Percentiles rank a stretch among this genome's conserved stretches.
Evolutionary conservation across 2,797 vertebrate genomes (phyloP).

Genomic region (Mus minutoides): DNA sequence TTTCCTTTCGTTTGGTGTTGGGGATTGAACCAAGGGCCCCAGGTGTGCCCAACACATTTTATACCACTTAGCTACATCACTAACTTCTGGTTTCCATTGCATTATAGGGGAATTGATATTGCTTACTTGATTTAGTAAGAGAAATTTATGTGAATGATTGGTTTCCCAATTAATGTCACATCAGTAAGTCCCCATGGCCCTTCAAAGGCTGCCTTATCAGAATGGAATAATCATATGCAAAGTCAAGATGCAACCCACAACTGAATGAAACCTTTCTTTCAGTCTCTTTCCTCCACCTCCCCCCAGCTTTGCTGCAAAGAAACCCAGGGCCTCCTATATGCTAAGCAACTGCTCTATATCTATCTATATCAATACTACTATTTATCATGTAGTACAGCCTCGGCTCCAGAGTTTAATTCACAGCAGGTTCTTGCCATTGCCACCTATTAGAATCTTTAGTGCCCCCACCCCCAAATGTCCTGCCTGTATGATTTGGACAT

Average conservation of each 20-base stretch:
- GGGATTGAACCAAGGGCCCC: neutral
- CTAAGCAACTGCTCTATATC: neutral
- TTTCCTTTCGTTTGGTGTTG: neutral
- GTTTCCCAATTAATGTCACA: neutral
- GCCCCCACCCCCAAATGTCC: neutral
- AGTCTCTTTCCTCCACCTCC: neutral
- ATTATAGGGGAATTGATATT: neutral
- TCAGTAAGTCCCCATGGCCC: neutral
- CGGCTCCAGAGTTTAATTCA: neutral
- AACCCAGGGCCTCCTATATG: neutral
- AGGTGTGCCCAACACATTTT: neutral
- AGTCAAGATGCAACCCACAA: neutral
- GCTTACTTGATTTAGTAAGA: neutral
- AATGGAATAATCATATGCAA: neutral
- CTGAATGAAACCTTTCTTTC: neutral
- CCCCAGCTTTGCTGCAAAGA: neutral
- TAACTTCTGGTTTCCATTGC: neutral
- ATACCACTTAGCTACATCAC: neutral
- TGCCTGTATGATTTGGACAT: neutral
- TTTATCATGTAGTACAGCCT: neutral
- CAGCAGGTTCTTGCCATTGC: neutral
- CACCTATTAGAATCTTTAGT: neutral
- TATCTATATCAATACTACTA: neutral
- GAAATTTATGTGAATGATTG: neutral
- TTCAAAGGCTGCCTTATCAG: neutral